Conservation (phyloP, 2,888 invertebrate genomes). For the Tinea pellionella region DNA sequence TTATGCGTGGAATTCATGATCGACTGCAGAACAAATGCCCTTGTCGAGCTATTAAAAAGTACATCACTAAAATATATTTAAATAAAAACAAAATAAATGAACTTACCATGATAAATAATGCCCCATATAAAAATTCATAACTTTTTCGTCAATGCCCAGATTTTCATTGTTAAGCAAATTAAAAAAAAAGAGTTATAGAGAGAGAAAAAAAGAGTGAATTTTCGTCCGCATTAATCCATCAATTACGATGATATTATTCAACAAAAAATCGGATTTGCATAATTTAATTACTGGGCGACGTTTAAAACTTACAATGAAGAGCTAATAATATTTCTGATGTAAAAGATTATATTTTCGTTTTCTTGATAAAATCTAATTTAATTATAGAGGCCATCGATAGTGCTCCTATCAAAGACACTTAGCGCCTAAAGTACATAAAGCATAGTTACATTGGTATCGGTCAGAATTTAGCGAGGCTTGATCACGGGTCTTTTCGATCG, state of each 20-base stretch:
- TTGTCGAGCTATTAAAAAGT: no score
- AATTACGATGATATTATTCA: constrained; percentile 4
- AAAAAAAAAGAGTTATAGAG: constrained; percentile 2
- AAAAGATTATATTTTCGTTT: not conserved
- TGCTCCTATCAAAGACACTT: no score
- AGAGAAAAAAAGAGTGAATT: not conserved
- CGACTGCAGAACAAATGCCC: no score
- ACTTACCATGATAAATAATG: not conserved
- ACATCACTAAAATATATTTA: no score
- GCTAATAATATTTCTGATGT: not conserved
- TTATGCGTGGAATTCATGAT: no score
- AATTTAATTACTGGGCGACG: constrained; percentile 6
- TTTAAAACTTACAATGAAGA: not conserved
- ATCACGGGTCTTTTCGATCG: no score
- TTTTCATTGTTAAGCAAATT: constrained; percentile 2
- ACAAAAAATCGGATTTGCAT: constrained; percentile 6
- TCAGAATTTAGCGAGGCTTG: no score
- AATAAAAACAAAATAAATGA: no score
- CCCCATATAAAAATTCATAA: not conserved
- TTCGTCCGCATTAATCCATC: constrained; percentile 2
- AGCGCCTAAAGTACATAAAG: no score
- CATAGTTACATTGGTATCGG: no score
- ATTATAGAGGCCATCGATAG: no score
- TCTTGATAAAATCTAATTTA: no score
- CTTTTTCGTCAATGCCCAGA: not conserved